Evolutionary conservation across 1,140 invertebrate species (phyloP), one percentile per base, ranked within the genome.

Genomic region (Bombus impatiens): DNA sequence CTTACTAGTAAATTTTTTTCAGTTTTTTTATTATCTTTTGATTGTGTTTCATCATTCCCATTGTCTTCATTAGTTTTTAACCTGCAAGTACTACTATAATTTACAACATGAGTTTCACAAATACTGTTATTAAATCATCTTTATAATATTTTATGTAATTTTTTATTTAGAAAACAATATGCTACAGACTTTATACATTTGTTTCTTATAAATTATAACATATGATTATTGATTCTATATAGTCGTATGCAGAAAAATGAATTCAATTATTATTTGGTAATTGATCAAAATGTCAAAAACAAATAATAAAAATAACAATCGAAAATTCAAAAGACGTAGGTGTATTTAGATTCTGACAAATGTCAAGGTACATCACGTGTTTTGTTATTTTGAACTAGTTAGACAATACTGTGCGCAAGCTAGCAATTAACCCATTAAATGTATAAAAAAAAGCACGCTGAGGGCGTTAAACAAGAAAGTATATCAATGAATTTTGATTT

Each of bases 21-120:
- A 37, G 80, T 78, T 86, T 94, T 95, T 89, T 94, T 93, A 88
- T 91, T 91, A 88, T 95, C 94, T 92, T 94, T 95, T 71, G 89
- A 87, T 84, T 94, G 92, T 90, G 85, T 92, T 89, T 96, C 96
- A 44, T 96, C 96, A 71, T 96, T 96, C n/a, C 95, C 96, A 92
- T 95, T 96, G 37, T 96, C 96, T 88, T 96, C 95, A 89, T 95
- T 96, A 62, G 92, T 92, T 94, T 96, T 96, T 86, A 96, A 94
- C 86, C 96, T 96, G 89, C 53, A 94, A 95, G 80, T 76, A 72
- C 89, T 86, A 59, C 84, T 82, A 85, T 78, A 57, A 83, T 83
- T 83, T 44, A 72, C 12, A 67, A 57, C 40, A 47, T 68, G 32
- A 44, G 28, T 44, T 57, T 35, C 40, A 2, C 25, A 35, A 35